Evolutionary conservation across 2,888 invertebrate species (phyloP).

Genomic region (Mycalesis mineus): DNA sequence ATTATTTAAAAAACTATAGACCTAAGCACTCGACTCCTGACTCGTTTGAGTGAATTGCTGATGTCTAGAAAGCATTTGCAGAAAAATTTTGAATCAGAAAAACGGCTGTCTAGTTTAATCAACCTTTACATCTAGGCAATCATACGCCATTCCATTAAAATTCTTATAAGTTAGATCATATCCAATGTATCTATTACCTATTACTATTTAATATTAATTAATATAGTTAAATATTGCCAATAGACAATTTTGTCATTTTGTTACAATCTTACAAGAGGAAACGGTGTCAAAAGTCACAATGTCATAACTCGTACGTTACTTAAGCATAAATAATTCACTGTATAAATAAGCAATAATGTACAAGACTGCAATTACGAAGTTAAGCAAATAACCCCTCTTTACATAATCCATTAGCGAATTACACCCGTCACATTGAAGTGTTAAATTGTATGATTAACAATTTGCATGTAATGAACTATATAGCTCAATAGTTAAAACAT

Average conservation of each 20-base stretch:
- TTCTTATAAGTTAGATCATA: neutral
- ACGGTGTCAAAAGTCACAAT: neutral
- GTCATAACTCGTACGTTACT: neutral
- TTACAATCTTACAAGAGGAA: neutral
- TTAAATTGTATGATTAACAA: neutral
- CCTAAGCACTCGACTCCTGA: no score
- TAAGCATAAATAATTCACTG: neutral
- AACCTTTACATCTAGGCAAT: no score
- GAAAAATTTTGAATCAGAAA: no score
- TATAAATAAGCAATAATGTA: neutral
- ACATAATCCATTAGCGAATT: slow-evolving; percentile 2
- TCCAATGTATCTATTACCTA: no score
- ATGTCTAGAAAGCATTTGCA: no score
- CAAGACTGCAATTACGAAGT: neutral
- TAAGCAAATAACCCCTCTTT: neutral
- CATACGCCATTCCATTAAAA: no score
- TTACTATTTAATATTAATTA: no score
- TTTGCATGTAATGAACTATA: neutral
- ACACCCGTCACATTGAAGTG: neutral
- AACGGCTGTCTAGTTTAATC: no score
- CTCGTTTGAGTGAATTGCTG: no score
- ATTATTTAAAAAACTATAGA: no score
- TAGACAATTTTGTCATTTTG: neutral
- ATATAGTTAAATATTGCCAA: no score
- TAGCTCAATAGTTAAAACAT: neutral